Percentiles rank a stretch among this genome's conserved stretches.
Evolutionary conservation across 2,888 invertebrate genomes (phyloP).

Genomic region (Noctua fimbriata): DNA sequence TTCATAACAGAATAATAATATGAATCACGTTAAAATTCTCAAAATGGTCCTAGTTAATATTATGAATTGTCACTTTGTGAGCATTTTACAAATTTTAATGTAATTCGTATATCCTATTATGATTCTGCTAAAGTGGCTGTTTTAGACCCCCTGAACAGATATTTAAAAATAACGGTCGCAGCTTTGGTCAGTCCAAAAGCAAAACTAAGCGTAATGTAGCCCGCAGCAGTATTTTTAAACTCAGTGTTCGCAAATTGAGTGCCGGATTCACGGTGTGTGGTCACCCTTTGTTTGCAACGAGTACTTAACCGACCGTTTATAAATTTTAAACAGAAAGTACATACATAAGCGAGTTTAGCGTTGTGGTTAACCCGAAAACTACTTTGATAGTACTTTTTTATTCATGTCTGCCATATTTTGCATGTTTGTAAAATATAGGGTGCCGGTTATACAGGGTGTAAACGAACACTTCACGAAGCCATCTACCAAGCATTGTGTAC

Average conservation of each 20-base stretch:
- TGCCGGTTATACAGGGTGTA: background rate
- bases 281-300: conserved; percentile 60
- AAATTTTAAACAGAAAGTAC: conserved; percentile 54
- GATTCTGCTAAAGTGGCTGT: no score
- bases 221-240: conserved; percentile 50
- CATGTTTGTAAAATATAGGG: background rate
- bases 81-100: no score
- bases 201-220: conserved; percentile 30
- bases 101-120: no score
- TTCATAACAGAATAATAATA: no score
- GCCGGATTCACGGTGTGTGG: conserved; percentile 65
- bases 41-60: no score
- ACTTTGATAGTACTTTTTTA: background rate
- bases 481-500: no score
- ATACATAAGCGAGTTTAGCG: conserved; percentile 3
- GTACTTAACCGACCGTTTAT: conserved; percentile 58
- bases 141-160: background rate
- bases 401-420: background rate
- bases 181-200: conserved; percentile 3
- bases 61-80: no score
- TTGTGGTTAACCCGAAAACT: background rate
- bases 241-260: conserved; percentile 38
- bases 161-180: background rate
- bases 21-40: no score
- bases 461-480: no score